Conservation (phyloP, 2,113 vertebrate genomes). For the Lonchura striata region DNA sequence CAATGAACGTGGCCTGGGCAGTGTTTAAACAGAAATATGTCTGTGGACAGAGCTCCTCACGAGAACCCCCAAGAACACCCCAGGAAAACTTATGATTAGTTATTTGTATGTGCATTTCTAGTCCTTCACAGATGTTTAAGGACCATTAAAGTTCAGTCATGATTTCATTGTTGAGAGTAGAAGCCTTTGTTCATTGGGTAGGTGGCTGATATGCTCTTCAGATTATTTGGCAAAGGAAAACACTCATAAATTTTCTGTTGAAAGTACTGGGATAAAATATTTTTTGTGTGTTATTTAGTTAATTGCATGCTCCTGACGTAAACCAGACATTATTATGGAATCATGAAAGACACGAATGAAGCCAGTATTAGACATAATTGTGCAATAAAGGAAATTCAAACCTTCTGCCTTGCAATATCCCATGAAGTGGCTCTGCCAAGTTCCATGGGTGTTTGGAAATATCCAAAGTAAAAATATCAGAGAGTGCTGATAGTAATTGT, state of each 20-base stretch:
- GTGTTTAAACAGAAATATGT: background rate
- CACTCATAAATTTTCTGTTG: background rate
- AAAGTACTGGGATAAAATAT: background rate
- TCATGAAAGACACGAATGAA: background rate
- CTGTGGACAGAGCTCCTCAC: background rate
- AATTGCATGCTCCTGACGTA: background rate
- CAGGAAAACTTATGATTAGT: conserved; percentile 25
- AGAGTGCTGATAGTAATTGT: background rate
- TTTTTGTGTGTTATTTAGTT: background rate
- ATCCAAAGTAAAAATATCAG: background rate
- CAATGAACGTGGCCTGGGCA: fast-evolving
- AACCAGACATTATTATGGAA: background rate
- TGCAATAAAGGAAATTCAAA: background rate
- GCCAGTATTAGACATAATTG: background rate
- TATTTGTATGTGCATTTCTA: background rate
- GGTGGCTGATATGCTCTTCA: background rate
- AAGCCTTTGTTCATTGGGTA: background rate
- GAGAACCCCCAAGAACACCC: background rate
- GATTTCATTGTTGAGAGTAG: background rate
- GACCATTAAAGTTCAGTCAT: background rate
- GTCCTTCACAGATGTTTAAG: background rate
- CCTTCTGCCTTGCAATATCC: background rate
- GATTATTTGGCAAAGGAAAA: background rate
- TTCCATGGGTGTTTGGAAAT: background rate
- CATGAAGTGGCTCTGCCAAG: background rate